Base-by-base conservation (phyloP, 1,140 invertebrate genomes). In the Dreissena polymorpha region DNA sequence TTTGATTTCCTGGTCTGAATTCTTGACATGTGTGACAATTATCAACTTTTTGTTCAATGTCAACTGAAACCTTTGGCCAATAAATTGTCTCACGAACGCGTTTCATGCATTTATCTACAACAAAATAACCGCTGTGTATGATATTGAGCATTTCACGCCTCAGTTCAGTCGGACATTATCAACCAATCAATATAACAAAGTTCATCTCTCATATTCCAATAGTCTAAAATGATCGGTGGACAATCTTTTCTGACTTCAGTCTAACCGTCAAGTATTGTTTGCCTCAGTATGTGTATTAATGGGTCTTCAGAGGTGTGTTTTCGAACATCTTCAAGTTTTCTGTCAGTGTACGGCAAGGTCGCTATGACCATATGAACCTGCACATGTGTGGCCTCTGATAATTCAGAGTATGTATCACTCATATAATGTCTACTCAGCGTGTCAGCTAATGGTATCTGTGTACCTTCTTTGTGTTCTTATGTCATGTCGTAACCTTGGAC, bases 371-470 rank as follows among this genome's bases (percentile, higher is more conserved):
- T 29, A 60, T 65, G 57, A n/a, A 60, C 39, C 49, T 71, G 64
- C 10, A 50, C 16, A 23, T 67, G 6, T 73, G 65, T 18, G 53
- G 63, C 67, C 51, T 63, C 55, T 25, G 74, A 23, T 21, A 23
- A 14, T 51, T 65, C 72, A 18, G 73, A 25, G 16, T n/a, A 63
- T 21, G 53, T 60, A 10, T 67, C 69, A 29, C n/a, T 60, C 14
- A 53, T 49, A 72, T 23, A 57, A 18, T 85, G 57, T 63, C 86
- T 60, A 86, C 74, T 51, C 86, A 91, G 60, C 51, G 72, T 68
- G 86, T 87, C 93, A 83, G 60, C 90, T 91, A 83, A 93, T 88
- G 7, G 91, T 89, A 87, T 94, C 92, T 65, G 93, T 90, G 89
- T 89, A 1, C 79, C 85, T 50, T 5, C 51, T 90, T 69, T 10